These are phyloP conservation scores for Ptychobarbus kaznakovi DNA, from an alignment of 2,797 vertebrate species.

Conservation along the genomic window DNA sequence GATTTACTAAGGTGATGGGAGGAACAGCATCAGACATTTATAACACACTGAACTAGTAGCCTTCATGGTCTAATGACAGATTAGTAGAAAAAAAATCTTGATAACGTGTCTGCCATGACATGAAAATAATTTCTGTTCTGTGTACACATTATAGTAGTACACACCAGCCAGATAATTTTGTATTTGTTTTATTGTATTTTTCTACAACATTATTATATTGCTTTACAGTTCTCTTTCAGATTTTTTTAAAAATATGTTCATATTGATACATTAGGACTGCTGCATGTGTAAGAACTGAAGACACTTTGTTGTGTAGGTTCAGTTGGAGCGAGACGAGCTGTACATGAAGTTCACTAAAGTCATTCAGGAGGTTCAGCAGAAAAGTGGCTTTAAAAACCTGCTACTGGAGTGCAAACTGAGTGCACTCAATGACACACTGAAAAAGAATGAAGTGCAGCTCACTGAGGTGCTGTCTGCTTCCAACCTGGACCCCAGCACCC, in stretches of 20 bases:
- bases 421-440: slow-evolving; percentile 71
- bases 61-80: neutral
- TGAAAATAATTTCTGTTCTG: neutral
- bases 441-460: slow-evolving; percentile 87
- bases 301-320: slow-evolving; percentile 77
- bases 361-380: slow-evolving; percentile 83
- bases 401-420: slow-evolving; percentile 83
- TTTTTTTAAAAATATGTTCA: neutral
- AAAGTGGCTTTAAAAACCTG: slow-evolving; percentile 80
- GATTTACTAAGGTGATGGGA: slow-evolving; percentile 80
- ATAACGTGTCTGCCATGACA: neutral
- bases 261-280: neutral
- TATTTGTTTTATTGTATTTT: neutral
- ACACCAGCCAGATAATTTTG: neutral
- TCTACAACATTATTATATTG: neutral
- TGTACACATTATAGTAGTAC: neutral
- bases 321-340: slow-evolving; percentile 84
- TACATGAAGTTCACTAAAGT: slow-evolving; percentile 80
- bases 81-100: neutral
- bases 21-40: neutral
- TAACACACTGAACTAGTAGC: neutral
- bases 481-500: slow-evolving; percentile 79
- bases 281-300: neutral
- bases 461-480: slow-evolving; percentile 78
- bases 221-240: neutral